These are phyloP conservation scores for Aphrophora alni DNA, from an alignment of 2,888 invertebrate genomes.

Conservation along the genomic window DNA sequence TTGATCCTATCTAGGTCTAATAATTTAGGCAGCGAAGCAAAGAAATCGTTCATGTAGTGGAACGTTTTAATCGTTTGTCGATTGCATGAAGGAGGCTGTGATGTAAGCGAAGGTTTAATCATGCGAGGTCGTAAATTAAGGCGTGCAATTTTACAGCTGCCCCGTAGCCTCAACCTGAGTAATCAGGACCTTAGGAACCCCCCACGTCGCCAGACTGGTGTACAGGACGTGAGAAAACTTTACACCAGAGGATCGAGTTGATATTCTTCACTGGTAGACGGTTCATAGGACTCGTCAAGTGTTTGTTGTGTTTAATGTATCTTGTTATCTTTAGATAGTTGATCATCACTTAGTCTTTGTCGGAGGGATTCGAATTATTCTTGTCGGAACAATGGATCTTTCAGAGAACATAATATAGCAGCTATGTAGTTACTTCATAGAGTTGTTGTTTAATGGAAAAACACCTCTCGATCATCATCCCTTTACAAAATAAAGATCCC, in stretches of 20 bases:
- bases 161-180: too few species aligned
- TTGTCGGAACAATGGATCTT: too few species aligned
- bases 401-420: too few species aligned
- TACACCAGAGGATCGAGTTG: not conserved
- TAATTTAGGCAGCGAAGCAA: not conserved
- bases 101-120: not conserved
- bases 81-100: not conserved
- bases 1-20: too few species aligned
- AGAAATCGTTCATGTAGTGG: not conserved
- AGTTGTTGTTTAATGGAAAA: too few species aligned
- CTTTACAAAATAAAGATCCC: too few species aligned
- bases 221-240: not conserved
- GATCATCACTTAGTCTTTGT: too few species aligned
- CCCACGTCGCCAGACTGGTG: not conserved
- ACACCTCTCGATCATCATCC: too few species aligned
- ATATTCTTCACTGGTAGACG: not conserved
- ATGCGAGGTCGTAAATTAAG: not conserved
- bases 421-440: too few species aligned
- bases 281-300: not conserved
- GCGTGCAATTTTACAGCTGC: not conserved
- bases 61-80: not conserved
- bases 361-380: too few species aligned
- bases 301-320: too few species aligned
- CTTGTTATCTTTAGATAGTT: too few species aligned
- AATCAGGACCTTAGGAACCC: slow-evolving; percentile 1